These are phyloP conservation scores for Thripadectes ignobilis DNA, from an alignment of 2,797 vertebrate genomes.

Conservation along the genomic window DNA sequence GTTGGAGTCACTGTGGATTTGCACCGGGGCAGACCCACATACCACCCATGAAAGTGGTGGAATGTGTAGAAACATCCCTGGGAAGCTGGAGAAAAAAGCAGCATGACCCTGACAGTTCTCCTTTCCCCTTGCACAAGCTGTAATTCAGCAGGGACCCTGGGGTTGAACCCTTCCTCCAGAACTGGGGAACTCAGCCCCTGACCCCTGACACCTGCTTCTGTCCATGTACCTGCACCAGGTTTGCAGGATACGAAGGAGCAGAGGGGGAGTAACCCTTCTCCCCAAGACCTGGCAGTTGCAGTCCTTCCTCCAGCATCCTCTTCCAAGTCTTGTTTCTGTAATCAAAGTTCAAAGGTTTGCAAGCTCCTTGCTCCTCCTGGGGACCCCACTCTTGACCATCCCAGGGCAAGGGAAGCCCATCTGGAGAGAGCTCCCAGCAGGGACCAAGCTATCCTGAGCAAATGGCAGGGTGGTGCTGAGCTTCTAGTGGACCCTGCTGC, in stretches of 20 bases:
- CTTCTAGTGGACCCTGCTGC: not conserved
- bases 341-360: not conserved
- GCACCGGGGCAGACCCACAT: not conserved
- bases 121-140: not conserved
- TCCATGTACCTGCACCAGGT: not conserved
- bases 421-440: not conserved
- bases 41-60: not conserved
- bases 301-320: constrained; percentile 7
- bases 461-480: not conserved
- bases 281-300: not conserved
- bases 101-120: not conserved
- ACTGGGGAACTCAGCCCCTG: not conserved
- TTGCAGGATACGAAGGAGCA: not conserved
- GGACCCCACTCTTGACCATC: not conserved
- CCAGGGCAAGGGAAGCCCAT: not conserved
- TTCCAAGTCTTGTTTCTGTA: not conserved
- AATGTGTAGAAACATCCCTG: not conserved
- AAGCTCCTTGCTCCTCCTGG: not conserved
- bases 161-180: not conserved
- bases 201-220: not conserved
- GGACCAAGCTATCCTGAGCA: not conserved
- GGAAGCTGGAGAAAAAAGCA: not conserved
- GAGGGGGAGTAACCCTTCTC: not conserved
- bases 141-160: not conserved
- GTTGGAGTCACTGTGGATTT: not conserved